Conservation (phyloP, 2,888 invertebrate genomes). For the Cephus spinipes region DNA sequence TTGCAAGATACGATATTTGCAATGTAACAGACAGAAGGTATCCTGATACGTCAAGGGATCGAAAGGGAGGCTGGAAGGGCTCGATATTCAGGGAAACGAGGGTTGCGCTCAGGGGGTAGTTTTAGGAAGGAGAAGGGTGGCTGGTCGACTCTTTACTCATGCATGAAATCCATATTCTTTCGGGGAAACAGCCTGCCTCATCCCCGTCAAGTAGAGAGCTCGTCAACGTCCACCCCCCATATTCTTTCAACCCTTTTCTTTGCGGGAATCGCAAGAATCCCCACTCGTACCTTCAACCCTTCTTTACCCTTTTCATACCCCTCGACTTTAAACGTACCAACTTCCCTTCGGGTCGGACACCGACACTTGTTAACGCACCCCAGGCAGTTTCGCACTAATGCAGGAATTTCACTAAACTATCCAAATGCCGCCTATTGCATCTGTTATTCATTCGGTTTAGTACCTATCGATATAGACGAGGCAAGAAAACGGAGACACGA, state of each 20-base stretch:
- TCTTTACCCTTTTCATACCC: background rate
- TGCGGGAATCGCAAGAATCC: background rate
- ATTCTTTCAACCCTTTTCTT: background rate
- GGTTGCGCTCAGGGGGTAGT: background rate
- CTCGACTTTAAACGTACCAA: background rate
- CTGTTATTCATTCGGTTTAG: no score
- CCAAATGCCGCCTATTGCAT: no score
- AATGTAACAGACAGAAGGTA: background rate
- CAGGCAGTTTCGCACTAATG: background rate
- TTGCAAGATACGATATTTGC: no score
- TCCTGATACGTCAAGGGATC: background rate
- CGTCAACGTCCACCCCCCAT: constrained; percentile 21
- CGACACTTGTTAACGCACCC: background rate
- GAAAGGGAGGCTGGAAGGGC: background rate
- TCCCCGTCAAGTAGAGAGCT: constrained; percentile 42
- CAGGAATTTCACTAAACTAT: background rate
- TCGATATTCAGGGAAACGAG: background rate
- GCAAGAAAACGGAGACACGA: no score
- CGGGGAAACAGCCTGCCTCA: constrained; percentile 53
- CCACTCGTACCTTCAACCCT: background rate
- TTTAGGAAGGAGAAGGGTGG: background rate
- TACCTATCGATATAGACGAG: no score
- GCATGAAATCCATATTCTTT: constrained; percentile 62
- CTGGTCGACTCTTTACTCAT: constrained; percentile 37
- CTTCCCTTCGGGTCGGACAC: background rate